These are phyloP conservation scores for Eupeodes luniger DNA, from an alignment of 2,888 invertebrate genomes.

Conservation along the genomic window DNA sequence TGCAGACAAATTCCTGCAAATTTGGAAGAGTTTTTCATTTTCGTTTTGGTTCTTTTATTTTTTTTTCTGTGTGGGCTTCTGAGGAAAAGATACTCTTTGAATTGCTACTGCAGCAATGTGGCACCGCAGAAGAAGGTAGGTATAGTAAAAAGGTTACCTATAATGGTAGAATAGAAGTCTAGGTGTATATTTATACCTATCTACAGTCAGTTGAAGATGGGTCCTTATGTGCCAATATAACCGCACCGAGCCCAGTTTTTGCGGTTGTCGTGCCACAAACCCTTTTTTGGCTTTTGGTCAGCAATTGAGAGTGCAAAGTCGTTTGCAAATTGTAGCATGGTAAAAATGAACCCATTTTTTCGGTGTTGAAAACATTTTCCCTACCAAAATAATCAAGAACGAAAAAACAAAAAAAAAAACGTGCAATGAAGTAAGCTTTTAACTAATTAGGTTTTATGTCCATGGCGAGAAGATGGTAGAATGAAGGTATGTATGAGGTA, in stretches of 20 bases:
- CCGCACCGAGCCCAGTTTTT: conserved; percentile 61
- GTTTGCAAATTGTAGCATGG: conserved; percentile 66
- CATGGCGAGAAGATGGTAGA: conserved; percentile 17
- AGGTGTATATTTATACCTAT: background rate
- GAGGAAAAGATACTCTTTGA: conserved; percentile 27
- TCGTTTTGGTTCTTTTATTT: conserved; percentile 21
- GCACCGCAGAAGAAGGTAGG: conserved; percentile 28
- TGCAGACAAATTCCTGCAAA: conserved; percentile 73
- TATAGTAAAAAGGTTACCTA: conserved; percentile 12
- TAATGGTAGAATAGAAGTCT: background rate
- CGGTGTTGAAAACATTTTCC: background rate
- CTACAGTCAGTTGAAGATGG: conserved; percentile 19
- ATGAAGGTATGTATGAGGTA: conserved; percentile 16
- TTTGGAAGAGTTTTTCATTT: conserved; percentile 52
- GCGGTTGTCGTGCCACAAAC: conserved; percentile 66
- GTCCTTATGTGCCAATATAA: conserved; percentile 72
- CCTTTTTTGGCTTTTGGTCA: conserved; percentile 70
- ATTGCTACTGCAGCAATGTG: conserved; percentile 37
- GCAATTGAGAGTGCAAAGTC: conserved; percentile 72
- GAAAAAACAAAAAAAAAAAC: conserved; percentile 1
- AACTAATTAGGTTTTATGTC: conserved; percentile 72
- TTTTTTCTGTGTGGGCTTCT: conserved; percentile 8
- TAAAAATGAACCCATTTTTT: conserved; percentile 20
- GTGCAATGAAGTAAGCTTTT: conserved; percentile 71
- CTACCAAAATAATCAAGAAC: background rate